phyloP scores from a whole-genome alignment of 1,140 invertebrate genomes.

The Hylaeus volcanicus region DNA sequence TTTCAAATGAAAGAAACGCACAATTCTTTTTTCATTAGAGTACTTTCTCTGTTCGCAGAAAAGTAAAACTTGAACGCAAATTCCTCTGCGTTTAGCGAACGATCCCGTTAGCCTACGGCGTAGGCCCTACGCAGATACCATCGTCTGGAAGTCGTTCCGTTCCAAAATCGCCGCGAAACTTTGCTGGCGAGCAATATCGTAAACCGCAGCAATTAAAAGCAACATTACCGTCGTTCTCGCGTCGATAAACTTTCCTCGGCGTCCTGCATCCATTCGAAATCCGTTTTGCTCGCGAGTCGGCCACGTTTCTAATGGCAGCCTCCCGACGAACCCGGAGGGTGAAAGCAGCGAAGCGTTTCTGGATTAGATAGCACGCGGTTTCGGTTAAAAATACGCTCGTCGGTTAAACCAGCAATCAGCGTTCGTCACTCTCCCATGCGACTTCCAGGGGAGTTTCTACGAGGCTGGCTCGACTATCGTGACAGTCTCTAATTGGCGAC shows the following conservation, averaged over 20 bases:
- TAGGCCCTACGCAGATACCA: background rate
- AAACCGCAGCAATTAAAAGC: no score
- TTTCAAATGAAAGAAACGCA: no score
- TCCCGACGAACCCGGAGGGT: conserved; percentile 41
- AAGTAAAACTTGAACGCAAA: no score
- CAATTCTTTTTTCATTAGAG: no score
- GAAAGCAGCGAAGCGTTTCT: conserved; percentile 47
- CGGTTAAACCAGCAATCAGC: background rate
- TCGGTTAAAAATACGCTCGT: background rate
- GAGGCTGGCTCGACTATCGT: no score
- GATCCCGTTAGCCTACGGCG: no score
- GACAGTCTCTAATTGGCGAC: background rate
- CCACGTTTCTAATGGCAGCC: conserved; percentile 38
- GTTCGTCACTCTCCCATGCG: conserved; percentile 11
- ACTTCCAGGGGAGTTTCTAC: background rate
- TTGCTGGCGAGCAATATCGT: no score
- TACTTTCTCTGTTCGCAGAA: no score
- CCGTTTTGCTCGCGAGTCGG: conserved; percentile 6
- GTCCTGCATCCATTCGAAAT: background rate
- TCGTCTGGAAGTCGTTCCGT: background rate
- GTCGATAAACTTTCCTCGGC: conserved; percentile 26
- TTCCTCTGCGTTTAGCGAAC: no score
- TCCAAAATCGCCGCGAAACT: no score
- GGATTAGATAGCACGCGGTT: background rate
- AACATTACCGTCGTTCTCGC: background rate